Evolutionary conservation across 2,797 vertebrate genomes (phyloP).

Genomic region (Typhlichthys subterraneus): DNA sequence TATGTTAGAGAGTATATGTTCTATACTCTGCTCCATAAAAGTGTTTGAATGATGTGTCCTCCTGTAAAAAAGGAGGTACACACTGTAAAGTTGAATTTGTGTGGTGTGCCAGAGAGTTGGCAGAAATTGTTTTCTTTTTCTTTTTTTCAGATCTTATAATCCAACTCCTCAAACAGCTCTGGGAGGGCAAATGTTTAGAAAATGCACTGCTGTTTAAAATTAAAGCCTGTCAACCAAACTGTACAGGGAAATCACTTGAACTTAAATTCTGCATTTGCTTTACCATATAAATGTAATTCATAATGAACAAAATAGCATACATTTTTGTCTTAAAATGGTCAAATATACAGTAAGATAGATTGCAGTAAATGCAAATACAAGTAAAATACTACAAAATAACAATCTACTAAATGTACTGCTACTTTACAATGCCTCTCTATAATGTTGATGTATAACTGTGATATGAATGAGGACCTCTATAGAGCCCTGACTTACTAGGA

Average conservation of each 20-base stretch:
- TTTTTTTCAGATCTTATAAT: conserved; percentile 62
- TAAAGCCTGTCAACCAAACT: conserved; percentile 46
- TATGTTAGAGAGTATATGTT: not conserved
- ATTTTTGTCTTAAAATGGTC: not conserved
- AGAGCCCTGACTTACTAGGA: conserved; percentile 44
- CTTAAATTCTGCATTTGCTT: conserved; percentile 33
- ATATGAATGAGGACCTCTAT: conserved; percentile 35
- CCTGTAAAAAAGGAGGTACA: conserved; percentile 46
- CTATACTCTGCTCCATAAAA: conserved; percentile 4
- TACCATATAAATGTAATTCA: conserved; percentile 19
- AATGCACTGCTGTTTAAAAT: conserved; percentile 51
- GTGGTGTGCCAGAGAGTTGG: conserved; percentile 22
- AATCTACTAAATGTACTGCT: not conserved
- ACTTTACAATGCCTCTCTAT: conserved; percentile 7
- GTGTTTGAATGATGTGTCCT: conserved; percentile 11
- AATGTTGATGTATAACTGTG: conserved; percentile 19
- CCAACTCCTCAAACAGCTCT: conserved; percentile 58
- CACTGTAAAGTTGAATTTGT: conserved; percentile 30
- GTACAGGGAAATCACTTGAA: conserved; percentile 14
- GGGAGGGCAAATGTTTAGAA: conserved; percentile 33
- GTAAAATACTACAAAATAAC: not conserved
- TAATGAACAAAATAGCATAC: conserved; percentile 11
- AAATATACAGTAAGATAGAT: not conserved
- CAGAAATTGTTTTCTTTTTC: conserved; percentile 20
- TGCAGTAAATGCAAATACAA: conserved; percentile 1